A percentile compares a stretch with the other conserved stretches of the same genome.
Conservation (phyloP, 2,797 vertebrate genomes). For the Sebastiscus albofasciatus region DNA sequence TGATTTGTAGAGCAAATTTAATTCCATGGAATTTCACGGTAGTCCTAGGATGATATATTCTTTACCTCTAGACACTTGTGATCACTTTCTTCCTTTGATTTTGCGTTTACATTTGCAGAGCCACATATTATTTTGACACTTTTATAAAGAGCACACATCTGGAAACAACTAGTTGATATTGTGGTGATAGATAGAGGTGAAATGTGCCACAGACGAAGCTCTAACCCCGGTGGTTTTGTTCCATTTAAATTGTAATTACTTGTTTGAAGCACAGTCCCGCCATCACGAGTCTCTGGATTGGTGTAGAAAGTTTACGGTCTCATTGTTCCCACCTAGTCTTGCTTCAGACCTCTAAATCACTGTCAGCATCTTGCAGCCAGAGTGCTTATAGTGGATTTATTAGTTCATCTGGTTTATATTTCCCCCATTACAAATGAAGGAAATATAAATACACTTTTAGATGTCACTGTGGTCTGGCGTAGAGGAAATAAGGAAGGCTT, state of each 20-base stretch:
- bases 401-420: constrained; percentile 13
- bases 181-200: background rate
- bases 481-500: background rate
- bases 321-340: background rate
- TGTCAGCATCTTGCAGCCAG: constrained; percentile 2
- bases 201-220: background rate
- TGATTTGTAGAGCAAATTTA: background rate
- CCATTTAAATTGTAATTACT: background rate
- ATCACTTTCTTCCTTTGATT: background rate
- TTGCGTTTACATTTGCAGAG: background rate
- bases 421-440: constrained; percentile 8
- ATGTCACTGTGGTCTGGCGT: background rate
- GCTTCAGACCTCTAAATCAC: constrained; percentile 6
- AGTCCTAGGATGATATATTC: background rate
- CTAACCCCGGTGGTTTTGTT: background rate
- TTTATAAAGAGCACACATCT: background rate
- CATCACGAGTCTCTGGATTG: background rate
- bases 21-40: background rate
- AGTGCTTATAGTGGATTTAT: constrained; percentile 32
- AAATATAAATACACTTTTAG: background rate
- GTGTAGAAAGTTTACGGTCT: background rate
- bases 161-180: background rate
- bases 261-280: background rate
- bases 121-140: background rate
- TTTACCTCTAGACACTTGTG: background rate